A percentile compares a stretch with the other conserved stretches of the same genome.
Evolutionary conservation across 1,140 invertebrate species (phyloP).

Genomic region (Drosophila watanabei): DNA sequence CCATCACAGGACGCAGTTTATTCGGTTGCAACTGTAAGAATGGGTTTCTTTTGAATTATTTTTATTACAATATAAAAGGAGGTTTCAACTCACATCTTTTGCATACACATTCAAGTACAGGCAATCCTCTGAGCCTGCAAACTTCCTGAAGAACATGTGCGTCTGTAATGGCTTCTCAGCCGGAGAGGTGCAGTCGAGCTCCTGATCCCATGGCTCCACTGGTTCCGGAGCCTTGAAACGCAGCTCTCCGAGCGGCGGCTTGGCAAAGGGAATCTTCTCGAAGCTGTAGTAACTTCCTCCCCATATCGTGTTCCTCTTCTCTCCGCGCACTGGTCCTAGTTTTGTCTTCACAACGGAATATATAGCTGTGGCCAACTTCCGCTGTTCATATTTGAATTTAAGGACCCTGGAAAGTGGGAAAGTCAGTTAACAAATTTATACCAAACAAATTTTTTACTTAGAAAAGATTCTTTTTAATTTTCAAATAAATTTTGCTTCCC

Average conservation of each 20-base stretch:
- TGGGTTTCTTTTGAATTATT: background rate
- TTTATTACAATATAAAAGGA: background rate
- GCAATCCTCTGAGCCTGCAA: constrained; percentile 86
- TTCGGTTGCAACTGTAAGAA: constrained; percentile 56
- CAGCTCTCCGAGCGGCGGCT: constrained; percentile 89
- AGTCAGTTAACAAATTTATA: background rate
- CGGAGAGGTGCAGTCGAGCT: constrained; percentile 78
- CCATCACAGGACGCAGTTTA: constrained; percentile 72
- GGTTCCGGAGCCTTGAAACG: constrained; percentile 88
- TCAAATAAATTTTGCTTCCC: background rate
- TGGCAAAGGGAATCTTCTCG: constrained; percentile 90
- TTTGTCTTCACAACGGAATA: constrained; percentile 65
- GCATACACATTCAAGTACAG: constrained; percentile 87
- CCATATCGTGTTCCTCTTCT: constrained; percentile 70
- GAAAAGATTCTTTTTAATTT: background rate
- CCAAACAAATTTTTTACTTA: too few relatives aligned
- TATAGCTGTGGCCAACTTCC: constrained; percentile 67
- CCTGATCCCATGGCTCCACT: constrained; percentile 86
- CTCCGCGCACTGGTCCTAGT: constrained; percentile 69
- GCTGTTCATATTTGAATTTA: constrained; percentile 74
- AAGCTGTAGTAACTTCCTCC: constrained; percentile 85
- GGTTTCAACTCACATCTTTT: constrained; percentile 73
- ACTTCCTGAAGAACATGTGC: constrained; percentile 74
- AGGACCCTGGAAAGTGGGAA: constrained; percentile 58
- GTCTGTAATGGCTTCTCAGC: constrained; percentile 80